These are phyloP conservation scores for Ceramica pisi DNA, from an alignment of 2,888 invertebrate genomes.

Conservation along the genomic window DNA sequence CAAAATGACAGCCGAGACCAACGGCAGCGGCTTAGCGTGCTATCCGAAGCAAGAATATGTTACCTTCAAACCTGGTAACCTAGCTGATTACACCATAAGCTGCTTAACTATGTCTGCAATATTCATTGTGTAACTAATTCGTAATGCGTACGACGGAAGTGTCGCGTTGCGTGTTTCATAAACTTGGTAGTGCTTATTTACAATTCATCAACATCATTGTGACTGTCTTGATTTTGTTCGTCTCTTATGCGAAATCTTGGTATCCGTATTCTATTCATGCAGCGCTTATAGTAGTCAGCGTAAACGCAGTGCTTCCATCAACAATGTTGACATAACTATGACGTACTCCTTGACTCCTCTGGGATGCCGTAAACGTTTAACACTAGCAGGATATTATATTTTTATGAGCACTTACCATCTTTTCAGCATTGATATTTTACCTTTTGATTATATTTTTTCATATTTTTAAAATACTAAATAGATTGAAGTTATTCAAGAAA, in stretches of 20 bases:
- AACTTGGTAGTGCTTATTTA: slow-evolving; percentile 65
- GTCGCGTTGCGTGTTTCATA: slow-evolving; percentile 73
- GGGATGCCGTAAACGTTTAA: background rate
- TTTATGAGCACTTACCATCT: too few relatives aligned
- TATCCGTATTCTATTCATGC: slow-evolving; percentile 2
- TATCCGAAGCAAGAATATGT: background rate
- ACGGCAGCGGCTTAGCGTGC: too few relatives aligned
- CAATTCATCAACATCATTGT: slow-evolving; percentile 61
- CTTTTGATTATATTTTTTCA: too few relatives aligned
- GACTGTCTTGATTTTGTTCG: slow-evolving; percentile 46
- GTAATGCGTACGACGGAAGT: slow-evolving; percentile 68
- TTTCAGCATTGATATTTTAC: too few relatives aligned
- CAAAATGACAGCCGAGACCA: too few relatives aligned
- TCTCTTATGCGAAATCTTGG: slow-evolving; percentile 27
- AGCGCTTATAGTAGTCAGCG: background rate
- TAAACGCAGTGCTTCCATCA: background rate
- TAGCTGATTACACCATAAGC: slow-evolving; percentile 2
- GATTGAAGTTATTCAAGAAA: too few relatives aligned
- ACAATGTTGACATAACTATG: too few relatives aligned
- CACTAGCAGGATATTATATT: background rate
- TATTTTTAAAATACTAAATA: too few relatives aligned
- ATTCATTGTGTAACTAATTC: slow-evolving; percentile 50
- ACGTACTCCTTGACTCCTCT: too few relatives aligned
- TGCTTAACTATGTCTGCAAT: slow-evolving; percentile 23
- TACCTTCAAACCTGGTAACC: background rate